Conservation (phyloP, 2,113 vertebrate genomes). For the Nesoenas mayeri region DNA sequence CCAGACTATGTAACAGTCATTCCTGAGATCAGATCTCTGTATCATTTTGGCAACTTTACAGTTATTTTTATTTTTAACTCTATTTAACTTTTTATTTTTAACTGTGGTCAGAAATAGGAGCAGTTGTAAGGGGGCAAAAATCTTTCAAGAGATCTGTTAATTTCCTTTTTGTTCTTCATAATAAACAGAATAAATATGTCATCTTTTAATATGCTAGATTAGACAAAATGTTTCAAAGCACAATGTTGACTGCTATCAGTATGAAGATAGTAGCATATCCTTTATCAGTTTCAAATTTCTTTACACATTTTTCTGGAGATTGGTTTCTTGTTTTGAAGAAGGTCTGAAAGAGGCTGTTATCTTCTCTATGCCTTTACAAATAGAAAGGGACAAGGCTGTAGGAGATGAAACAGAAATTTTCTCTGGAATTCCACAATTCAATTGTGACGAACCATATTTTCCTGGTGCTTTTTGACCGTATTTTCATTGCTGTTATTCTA, state of each 20-base stretch:
- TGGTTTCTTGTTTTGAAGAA: neutral
- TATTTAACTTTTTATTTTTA: neutral
- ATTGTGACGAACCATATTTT: neutral
- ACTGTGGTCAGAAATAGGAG: neutral
- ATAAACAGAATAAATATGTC: neutral
- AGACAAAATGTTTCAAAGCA: neutral
- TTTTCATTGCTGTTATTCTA: neutral
- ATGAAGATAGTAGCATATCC: neutral
- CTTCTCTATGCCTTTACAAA: neutral
- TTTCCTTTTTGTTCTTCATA: conserved; percentile 22
- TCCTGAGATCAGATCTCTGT: neutral
- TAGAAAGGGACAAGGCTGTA: neutral
- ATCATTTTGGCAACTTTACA: neutral
- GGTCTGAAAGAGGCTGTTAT: neutral
- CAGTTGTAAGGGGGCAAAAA: neutral
- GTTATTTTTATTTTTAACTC: neutral
- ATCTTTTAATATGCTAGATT: neutral
- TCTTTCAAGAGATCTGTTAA: conserved; percentile 37
- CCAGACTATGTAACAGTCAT: neutral
- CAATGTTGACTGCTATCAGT: neutral
- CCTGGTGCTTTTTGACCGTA: neutral
- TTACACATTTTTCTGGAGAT: neutral
- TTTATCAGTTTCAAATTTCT: neutral
- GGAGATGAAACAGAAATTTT: neutral
- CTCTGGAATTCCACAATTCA: neutral